These are phyloP conservation scores for Plectrocnemia conspersa DNA, from an alignment of 1,140 invertebrate genomes.

Conservation along the genomic window DNA sequence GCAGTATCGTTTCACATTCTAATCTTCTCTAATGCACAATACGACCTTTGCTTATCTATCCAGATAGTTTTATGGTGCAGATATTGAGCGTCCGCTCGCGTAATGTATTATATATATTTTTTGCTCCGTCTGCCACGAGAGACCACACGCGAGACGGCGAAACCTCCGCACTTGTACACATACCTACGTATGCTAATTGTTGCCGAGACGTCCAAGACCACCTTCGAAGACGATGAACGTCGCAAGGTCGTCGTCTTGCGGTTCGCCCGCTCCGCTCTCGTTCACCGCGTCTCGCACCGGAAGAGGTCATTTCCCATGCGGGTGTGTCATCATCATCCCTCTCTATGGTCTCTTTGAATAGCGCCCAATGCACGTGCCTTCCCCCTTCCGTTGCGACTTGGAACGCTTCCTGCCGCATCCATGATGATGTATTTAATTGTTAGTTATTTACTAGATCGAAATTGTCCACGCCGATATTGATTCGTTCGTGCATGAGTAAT, in stretches of 20 bases:
- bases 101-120: background rate
- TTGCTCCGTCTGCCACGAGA: background rate
- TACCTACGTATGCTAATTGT: constrained; percentile 21
- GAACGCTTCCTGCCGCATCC: background rate
- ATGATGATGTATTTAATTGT: background rate
- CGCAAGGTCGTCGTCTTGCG: constrained; percentile 1
- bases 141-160: background rate
- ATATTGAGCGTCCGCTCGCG: no score
- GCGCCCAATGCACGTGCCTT: constrained; percentile 8
- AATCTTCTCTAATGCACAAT: no score
- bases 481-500: constrained; percentile 32
- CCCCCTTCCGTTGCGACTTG: background rate
- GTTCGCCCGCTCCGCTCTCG: no score
- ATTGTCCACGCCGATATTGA: constrained; percentile 5
- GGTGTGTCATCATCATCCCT: background rate
- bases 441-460: constrained; percentile 7
- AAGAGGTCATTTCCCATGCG: constrained; percentile 23
- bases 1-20: no score
- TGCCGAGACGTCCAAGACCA: background rate
- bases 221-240: background rate
- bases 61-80: no score
- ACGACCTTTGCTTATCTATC: no score
- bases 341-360: background rate
- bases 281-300: no score
- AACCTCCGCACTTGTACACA: background rate